Percentiles rank a stretch among this genome's conserved stretches.
Evolutionary conservation across 2,888 invertebrate genomes (phyloP).

Genomic region (Chalcis sispes): DNA sequence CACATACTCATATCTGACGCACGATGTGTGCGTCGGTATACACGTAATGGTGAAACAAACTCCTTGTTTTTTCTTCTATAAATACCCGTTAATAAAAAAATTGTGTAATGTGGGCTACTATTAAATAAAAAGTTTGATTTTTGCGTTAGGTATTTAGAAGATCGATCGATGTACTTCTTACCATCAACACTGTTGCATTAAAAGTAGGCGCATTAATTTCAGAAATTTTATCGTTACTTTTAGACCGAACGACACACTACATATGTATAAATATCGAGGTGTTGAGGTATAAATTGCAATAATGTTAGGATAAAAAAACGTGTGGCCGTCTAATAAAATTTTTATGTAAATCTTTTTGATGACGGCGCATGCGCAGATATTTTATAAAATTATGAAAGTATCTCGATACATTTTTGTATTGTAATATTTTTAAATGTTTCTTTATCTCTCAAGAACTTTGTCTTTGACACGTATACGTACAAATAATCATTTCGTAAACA

Average conservation of each 20-base stretch:
- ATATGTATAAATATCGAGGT: conserved; percentile 27
- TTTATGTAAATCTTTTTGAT: conserved; percentile 34
- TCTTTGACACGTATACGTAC: too few relatives aligned
- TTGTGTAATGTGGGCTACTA: too few relatives aligned
- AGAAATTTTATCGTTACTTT: conserved; percentile 52
- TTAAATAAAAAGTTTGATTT: too few relatives aligned
- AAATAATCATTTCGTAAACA: too few relatives aligned
- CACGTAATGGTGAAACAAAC: conserved; percentile 48
- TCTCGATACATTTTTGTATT: too few relatives aligned
- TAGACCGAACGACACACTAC: conserved; percentile 1
- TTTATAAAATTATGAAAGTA: conserved; percentile 19
- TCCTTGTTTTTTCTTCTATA: conserved; percentile 2
- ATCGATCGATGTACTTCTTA: too few relatives aligned
- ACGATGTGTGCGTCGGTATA: conserved; percentile 1
- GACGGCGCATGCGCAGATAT: conserved; percentile 1
- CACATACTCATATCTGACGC: too few relatives aligned
- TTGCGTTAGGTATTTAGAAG: too few relatives aligned
- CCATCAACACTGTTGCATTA: too few relatives aligned
- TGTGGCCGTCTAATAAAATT: conserved; percentile 23
- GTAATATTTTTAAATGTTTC: too few relatives aligned
- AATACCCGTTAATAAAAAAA: too few relatives aligned
- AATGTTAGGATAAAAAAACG: conserved; percentile 39
- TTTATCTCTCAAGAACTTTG: too few relatives aligned
- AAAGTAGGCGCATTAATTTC: conserved; percentile 45
- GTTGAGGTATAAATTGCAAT: conserved; percentile 13